These are phyloP conservation scores for Synanthedon formicaeformis DNA, from an alignment of 2,888 invertebrate species.

Conservation along the genomic window DNA sequence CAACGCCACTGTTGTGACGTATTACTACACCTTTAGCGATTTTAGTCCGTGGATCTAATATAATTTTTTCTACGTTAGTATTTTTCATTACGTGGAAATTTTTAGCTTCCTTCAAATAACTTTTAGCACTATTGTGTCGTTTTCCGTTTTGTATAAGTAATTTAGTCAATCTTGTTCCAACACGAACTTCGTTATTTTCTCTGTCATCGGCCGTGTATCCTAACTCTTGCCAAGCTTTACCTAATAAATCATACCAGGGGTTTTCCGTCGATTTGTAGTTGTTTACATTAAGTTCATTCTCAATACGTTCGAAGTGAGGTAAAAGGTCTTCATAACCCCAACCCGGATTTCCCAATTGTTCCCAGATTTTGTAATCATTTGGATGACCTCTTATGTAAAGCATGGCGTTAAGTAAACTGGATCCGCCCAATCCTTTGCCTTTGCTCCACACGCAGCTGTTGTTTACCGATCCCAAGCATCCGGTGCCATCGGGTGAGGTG, in stretches of 20 bases:
- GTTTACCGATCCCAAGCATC: constrained; percentile 40
- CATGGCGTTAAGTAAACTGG: constrained; percentile 73
- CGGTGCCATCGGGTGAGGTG: constrained; percentile 38
- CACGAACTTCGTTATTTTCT: constrained; percentile 29
- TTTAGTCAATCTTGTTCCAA: constrained; percentile 59
- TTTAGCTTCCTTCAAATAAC: constrained; percentile 36
- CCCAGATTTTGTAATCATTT: constrained; percentile 69
- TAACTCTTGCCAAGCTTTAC: constrained; percentile 44
- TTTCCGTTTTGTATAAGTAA: constrained; percentile 51
- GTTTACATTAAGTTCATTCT: constrained; percentile 28
- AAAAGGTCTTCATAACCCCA: constrained; percentile 66
- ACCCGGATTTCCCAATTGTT: constrained; percentile 54
- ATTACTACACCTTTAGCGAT: constrained; percentile 46
- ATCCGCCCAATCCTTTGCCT: constrained; percentile 75
- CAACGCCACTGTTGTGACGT: constrained; percentile 26
- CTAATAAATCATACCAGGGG: constrained; percentile 24
- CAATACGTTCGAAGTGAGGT: constrained; percentile 49
- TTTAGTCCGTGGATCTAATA: constrained; percentile 53
- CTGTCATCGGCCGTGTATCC: constrained; percentile 24
- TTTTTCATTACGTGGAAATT: constrained; percentile 55
- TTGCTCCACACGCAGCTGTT: constrained; percentile 69
- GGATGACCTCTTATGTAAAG: constrained; percentile 70
- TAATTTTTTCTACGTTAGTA: constrained; percentile 55
- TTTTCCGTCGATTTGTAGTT: constrained; percentile 12
- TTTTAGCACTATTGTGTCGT: constrained; percentile 60